Percentiles rank a stretch among this genome's conserved stretches.
Conservation (phyloP, 2,888 invertebrate species). For the Tupiocoris notatus region DNA sequence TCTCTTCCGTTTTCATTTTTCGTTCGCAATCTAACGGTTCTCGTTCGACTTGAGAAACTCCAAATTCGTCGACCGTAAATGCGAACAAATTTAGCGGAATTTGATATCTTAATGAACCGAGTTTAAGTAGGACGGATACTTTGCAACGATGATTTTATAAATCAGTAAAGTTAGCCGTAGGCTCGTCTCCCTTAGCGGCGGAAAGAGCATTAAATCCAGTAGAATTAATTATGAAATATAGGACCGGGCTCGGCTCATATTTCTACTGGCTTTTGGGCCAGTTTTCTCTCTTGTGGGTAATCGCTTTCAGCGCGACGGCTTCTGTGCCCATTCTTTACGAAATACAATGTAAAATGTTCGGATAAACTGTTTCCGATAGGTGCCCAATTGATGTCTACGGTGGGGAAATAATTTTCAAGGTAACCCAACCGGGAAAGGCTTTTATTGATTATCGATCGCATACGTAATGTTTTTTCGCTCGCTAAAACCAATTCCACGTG, state of each 20-base stretch:
- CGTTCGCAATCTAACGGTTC: too few relatives aligned
- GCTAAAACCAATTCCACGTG: too few relatives aligned
- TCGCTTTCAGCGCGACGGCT: background rate
- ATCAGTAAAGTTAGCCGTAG: background rate
- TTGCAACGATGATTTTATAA: background rate
- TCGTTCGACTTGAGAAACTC: background rate
- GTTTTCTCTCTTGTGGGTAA: background rate
- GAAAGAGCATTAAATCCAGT: constrained; percentile 22
- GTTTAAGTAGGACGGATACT: background rate
- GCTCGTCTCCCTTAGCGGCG: background rate
- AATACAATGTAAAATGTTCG: background rate
- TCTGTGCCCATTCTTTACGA: background rate
- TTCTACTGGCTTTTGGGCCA: background rate
- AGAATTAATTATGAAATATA: constrained; percentile 38
- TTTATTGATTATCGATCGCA: too few relatives aligned
- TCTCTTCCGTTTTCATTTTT: too few relatives aligned
- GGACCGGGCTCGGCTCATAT: constrained; percentile 24
- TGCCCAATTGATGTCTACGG: too few relatives aligned
- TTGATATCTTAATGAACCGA: background rate
- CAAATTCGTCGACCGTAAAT: background rate
- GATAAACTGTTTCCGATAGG: too few relatives aligned
- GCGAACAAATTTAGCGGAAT: background rate
- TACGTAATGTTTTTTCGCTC: too few relatives aligned
- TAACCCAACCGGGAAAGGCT: too few relatives aligned
- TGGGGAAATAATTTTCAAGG: too few relatives aligned